Evolutionary conservation across 2,113 vertebrate genomes (phyloP).

Genomic region (Corythornis cristatus): DNA sequence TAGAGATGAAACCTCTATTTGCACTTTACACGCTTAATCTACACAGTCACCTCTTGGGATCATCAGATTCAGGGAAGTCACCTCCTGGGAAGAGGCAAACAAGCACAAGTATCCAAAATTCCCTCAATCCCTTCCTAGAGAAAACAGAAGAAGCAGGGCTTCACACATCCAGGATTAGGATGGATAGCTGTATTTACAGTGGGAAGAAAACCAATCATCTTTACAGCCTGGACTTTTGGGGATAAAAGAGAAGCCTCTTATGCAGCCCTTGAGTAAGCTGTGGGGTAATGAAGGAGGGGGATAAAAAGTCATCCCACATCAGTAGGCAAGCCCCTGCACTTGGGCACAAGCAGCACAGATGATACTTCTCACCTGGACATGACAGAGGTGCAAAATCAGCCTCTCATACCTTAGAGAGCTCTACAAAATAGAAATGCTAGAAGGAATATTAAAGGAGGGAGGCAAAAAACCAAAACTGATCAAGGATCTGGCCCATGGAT

Average conservation of each 20-base stretch:
- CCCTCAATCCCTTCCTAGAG: not conserved
- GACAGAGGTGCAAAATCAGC: not conserved
- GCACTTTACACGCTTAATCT: not conserved
- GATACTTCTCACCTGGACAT: not conserved
- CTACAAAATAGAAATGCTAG: not conserved
- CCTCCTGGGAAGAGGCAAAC: not conserved
- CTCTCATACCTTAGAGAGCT: not conserved
- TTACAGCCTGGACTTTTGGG: not conserved
- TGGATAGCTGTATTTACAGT: not conserved
- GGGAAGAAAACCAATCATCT: not conserved
- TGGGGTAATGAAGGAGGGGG: not conserved
- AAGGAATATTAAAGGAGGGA: not conserved
- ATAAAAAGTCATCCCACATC: not conserved
- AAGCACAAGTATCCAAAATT: not conserved
- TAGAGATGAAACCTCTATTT: not conserved
- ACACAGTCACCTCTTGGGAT: not conserved
- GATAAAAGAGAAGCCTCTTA: not conserved
- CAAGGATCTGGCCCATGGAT: not conserved
- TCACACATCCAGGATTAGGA: not conserved
- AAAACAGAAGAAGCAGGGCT: not conserved
- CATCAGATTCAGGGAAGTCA: not conserved
- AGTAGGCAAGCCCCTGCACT: not conserved
- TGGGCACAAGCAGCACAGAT: not conserved
- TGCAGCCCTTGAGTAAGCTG: not conserved
- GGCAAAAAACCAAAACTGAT: not conserved